Conservation (phyloP, 1,140 invertebrate genomes). For the Archivesica marissinica region DNA sequence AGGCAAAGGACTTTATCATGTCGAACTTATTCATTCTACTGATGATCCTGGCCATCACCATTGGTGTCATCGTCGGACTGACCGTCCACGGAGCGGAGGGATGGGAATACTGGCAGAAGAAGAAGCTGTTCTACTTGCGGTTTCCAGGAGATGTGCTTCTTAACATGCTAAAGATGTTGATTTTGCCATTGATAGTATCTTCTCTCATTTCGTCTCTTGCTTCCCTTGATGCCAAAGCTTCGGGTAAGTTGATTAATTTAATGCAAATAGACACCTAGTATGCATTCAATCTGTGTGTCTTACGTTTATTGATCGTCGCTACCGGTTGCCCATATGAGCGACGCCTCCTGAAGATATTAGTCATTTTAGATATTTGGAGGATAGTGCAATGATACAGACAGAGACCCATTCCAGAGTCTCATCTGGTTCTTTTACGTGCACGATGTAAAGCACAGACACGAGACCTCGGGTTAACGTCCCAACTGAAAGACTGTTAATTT, state of each 20-base stretch:
- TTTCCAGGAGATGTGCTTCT: conserved; percentile 85
- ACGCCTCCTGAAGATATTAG: too few species aligned
- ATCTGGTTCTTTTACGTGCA: too few species aligned
- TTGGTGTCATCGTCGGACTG: not conserved
- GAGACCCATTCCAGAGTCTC: too few species aligned
- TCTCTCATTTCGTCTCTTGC: conserved; percentile 82
- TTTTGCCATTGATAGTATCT: conserved; percentile 85
- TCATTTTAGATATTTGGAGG: too few species aligned
- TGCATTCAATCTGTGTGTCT: too few species aligned
- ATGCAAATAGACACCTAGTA: too few species aligned
- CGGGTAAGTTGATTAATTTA: conserved; percentile 45
- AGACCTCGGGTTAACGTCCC: too few species aligned
- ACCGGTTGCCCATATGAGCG: too few species aligned
- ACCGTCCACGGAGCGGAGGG: conserved; percentile 1
- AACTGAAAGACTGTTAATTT: too few species aligned
- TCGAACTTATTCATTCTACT: conserved; percentile 12
- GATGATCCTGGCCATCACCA: conserved; percentile 6
- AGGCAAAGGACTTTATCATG: not conserved
- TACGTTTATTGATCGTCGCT: too few species aligned
- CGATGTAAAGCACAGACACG: too few species aligned
- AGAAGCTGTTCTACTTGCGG: conserved; percentile 73
- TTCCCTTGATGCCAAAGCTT: conserved; percentile 75
- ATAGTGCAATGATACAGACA: too few species aligned
- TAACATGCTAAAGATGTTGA: conserved; percentile 85
- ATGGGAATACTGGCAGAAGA: conserved; percentile 61